A percentile compares a stretch with the other conserved stretches of the same genome.
Evolutionary conservation across 1,140 invertebrate genomes (phyloP).

Genomic region (Spodoptera frugiperda): DNA sequence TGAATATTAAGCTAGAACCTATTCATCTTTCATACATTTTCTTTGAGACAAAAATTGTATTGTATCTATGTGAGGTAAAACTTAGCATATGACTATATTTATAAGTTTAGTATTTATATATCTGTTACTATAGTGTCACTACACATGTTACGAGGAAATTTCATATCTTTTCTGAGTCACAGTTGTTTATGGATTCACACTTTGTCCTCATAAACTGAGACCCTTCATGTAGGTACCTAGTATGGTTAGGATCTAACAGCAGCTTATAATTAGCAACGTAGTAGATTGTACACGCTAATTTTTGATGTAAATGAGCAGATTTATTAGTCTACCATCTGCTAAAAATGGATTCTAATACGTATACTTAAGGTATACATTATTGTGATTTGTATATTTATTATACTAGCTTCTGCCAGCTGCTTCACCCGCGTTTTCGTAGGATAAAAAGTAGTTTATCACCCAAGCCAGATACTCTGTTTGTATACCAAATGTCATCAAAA

Average conservation of each 20-base stretch:
- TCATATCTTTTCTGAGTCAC: slow-evolving; percentile 10
- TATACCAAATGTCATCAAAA: too few species aligned
- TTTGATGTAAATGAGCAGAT: not conserved
- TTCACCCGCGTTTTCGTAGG: too few species aligned
- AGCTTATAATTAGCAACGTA: not conserved
- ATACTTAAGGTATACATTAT: not conserved
- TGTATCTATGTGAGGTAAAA: too few species aligned
- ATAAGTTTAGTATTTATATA: slow-evolving; percentile 1
- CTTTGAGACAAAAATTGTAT: too few species aligned
- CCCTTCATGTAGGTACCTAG: not conserved
- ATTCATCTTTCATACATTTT: too few species aligned
- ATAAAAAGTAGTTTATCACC: too few species aligned
- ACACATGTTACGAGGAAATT: not conserved
- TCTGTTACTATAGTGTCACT: not conserved
- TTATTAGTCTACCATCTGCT: slow-evolving; percentile 3
- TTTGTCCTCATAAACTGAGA: not conserved
- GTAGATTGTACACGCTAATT: not conserved
- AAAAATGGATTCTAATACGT: not conserved
- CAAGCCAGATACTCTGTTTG: too few species aligned
- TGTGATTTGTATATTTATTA: not conserved
- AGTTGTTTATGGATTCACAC: slow-evolving; percentile 13
- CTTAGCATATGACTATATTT: too few species aligned
- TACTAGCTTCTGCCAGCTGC: too few species aligned
- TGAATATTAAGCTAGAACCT: too few species aligned
- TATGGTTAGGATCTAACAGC: not conserved